A percentile compares a stretch with the other conserved stretches of the same genome.
Conservation (phyloP, 2,888 invertebrate species). For the Andrena trimmerana region DNA sequence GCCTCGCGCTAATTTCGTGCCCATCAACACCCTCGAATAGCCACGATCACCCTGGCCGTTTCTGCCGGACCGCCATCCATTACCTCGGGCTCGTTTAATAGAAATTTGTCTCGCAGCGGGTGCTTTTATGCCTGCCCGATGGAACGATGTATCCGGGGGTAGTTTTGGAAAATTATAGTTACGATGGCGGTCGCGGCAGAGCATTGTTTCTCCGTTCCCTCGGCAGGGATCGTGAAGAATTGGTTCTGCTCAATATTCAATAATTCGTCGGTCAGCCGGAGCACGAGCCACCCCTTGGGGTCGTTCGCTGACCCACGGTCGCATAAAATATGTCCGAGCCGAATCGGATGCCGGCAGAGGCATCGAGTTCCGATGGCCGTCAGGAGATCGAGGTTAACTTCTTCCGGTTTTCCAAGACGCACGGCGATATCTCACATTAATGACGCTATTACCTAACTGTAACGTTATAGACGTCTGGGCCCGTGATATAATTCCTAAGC, state of each 20-base stretch:
- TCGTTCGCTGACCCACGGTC: conserved; percentile 54
- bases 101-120: conserved; percentile 42
- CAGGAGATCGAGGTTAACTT: conserved; percentile 83
- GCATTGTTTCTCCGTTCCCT: conserved; percentile 62
- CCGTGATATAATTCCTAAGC: conserved; percentile 50
- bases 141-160: conserved; percentile 19
- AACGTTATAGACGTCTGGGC: background rate
- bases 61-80: background rate
- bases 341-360: conserved; percentile 79
- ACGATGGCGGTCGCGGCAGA: conserved; percentile 28
- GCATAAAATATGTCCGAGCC: conserved; percentile 82
- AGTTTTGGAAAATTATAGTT: conserved; percentile 43
- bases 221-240: conserved; percentile 60
- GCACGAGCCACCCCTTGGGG: conserved; percentile 50
- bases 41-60: background rate
- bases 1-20: background rate
- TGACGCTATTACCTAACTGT: conserved; percentile 61
- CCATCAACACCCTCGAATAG: conserved; percentile 6
- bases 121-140: conserved; percentile 18
- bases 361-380: conserved; percentile 74
- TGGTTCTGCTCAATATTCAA: conserved; percentile 75
- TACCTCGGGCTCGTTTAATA: conserved; percentile 6
- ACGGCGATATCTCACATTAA: conserved; percentile 72
- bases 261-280: conserved; percentile 68
- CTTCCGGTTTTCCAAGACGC: conserved; percentile 78